A percentile compares a stretch with the other conserved stretches of the same genome.
Conservation (phyloP, 1,140 invertebrate species). For the Phymastichus coffea region DNA sequence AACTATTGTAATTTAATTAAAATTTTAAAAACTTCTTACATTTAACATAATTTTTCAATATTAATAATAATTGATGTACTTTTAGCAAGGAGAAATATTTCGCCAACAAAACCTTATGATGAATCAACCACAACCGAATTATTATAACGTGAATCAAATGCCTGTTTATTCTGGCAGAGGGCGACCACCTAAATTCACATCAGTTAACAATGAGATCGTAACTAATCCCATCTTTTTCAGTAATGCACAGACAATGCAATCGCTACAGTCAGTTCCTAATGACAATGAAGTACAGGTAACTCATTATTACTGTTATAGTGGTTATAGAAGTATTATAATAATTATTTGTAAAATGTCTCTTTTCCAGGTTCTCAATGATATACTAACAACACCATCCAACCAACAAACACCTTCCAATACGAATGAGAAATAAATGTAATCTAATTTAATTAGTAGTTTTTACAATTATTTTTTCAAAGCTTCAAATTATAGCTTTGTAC, state of each 20-base stretch:
- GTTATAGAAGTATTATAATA: too few relatives aligned
- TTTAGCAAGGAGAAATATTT: not conserved
- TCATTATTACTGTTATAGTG: too few relatives aligned
- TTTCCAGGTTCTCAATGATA: constrained; percentile 9
- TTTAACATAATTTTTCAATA: too few relatives aligned
- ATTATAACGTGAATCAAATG: constrained; percentile 21
- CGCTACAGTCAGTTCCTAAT: not conserved
- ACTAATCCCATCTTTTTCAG: too few relatives aligned
- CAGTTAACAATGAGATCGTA: too few relatives aligned
- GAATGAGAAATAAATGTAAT: constrained; percentile 24
- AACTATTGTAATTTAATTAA: too few relatives aligned
- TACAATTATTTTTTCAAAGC: too few relatives aligned
- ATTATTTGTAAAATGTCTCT: too few relatives aligned
- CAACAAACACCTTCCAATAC: constrained; percentile 15
- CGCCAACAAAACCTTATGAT: constrained; percentile 6
- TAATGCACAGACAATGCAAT: not conserved
- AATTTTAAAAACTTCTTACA: too few relatives aligned
- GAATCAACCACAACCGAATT: constrained; percentile 18
- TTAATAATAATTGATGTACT: too few relatives aligned
- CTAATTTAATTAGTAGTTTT: constrained; percentile 6
- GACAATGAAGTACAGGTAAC: constrained; percentile 8
- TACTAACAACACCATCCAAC: not conserved
- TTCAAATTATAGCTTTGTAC: too few relatives aligned
- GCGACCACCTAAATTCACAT: constrained; percentile 23
- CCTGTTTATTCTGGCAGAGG: constrained; percentile 26